Percentiles rank a stretch among this genome's conserved stretches.
These are phyloP conservation scores for Melanostoma scalare DNA, from an alignment of 2,888 invertebrate species.

Conservation along the genomic window DNA sequence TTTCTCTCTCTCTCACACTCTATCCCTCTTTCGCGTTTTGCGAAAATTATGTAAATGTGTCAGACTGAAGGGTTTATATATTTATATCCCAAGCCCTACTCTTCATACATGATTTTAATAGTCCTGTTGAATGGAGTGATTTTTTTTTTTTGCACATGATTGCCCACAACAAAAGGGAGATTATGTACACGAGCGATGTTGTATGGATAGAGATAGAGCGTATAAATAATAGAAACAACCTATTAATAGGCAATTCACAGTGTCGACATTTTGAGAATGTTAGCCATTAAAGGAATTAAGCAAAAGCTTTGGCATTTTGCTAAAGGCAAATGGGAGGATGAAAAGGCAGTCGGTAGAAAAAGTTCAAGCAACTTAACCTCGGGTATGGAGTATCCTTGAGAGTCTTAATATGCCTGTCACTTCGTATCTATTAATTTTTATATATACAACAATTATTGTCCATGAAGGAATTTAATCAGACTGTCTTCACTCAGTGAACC, in stretches of 20 bases:
- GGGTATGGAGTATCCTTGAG: not conserved
- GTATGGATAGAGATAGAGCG: too few species aligned
- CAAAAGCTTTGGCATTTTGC: constrained; percentile 7
- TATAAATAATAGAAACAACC: constrained; percentile 39
- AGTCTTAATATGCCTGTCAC: too few species aligned
- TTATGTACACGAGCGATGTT: constrained; percentile 13
- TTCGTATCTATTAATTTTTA: too few species aligned
- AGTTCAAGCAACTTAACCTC: constrained; percentile 35
- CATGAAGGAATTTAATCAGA: too few species aligned
- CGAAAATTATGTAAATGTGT: constrained; percentile 37
- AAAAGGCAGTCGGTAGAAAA: constrained; percentile 39
- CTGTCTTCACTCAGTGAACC: too few species aligned
- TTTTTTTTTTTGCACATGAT: constrained; percentile 46
- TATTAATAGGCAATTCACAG: constrained; percentile 37
- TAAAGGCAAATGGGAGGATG: not conserved
- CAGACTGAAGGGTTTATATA: constrained; percentile 22
- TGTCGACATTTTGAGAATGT: constrained; percentile 22
- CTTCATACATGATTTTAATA: too few species aligned
- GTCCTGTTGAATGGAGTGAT: constrained; percentile 41
- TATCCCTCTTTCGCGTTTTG: not conserved
- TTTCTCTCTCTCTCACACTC: too few species aligned
- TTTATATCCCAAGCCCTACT: too few species aligned
- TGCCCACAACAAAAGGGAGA: constrained; percentile 28
- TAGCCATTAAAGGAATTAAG: constrained; percentile 8
- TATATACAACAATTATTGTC: too few species aligned